Base-by-base conservation (phyloP, 2,797 vertebrate species). In the Sebastes steindachneri region DNA sequence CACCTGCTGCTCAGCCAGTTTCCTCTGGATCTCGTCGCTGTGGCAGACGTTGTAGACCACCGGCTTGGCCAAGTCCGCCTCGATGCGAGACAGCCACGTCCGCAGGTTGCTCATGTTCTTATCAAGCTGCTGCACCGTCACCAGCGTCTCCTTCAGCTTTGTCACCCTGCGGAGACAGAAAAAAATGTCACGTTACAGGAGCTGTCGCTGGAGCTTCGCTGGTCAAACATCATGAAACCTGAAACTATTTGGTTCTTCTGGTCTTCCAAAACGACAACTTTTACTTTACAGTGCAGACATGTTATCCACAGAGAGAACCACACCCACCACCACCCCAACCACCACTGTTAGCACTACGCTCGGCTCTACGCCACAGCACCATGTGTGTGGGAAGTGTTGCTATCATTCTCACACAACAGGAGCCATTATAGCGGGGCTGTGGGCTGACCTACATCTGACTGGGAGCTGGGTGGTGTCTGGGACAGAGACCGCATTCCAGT, bases 41-140 rank as follows among this genome's bases (percentile, higher is more conserved):
- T 99, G 96, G 55, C 98, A 99, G 84, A 96, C 92, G 58, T 87
- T 94, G 90, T 98, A 99, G 69, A 97, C 95, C 25, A 99, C 95
- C 0, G 98, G 98, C 87, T 96, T 97, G 57, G 97, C 96, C 28
- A 99, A 96, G 86, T 98, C 97, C 0, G 97, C 96, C 94, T 99
- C 98, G 2, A 99, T 96, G 2, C 95, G 96, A 1, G 97, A 96
- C 93, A 99, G 85, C 98, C 98, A 99, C 2, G 96, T 97, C 17
- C 97, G 95, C 83, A 99, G 96, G 94, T 96, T 98, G 90, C 96
- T 99, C 98, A 99, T 99, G 93, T 97, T 98, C 95, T 97, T 98
- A 83, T 99, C 97, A 35, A 99, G 92, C 87, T 96, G 97, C 93
- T 98, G 98, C 87, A 98, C 97, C 45, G 97, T 97, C 88, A 96